Conservation (phyloP, 1,140 invertebrate genomes). For the Ceratina calcarata region DNA sequence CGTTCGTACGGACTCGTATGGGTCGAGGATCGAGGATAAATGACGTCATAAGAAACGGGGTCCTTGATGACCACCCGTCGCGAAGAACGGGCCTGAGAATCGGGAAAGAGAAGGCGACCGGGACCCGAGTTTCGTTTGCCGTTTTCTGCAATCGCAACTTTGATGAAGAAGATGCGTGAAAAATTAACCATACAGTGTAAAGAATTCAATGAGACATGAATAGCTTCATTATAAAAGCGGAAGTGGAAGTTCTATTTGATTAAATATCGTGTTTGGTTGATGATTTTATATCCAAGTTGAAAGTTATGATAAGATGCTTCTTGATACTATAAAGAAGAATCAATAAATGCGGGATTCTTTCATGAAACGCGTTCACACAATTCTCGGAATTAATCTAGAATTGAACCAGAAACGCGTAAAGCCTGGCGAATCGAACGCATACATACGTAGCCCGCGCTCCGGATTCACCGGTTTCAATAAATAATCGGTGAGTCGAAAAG, state of each 20-base stretch:
- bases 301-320: too few relatives aligned
- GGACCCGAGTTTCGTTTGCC: slow-evolving; percentile 16
- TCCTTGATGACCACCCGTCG: slow-evolving; percentile 74
- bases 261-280: too few relatives aligned
- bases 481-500: slow-evolving; percentile 70
- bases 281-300: too few relatives aligned
- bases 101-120: slow-evolving; percentile 28
- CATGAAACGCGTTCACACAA: too few relatives aligned
- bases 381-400: not conserved
- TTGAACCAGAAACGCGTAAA: not conserved
- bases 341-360: too few relatives aligned
- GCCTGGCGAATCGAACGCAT: not conserved
- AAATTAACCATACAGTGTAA: not conserved
- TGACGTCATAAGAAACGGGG: slow-evolving; percentile 76
- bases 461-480: slow-evolving; percentile 70
- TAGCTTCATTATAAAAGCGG: too few relatives aligned
- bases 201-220: not conserved
- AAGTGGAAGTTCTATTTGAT: too few relatives aligned
- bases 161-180: not conserved
- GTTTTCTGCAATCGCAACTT: slow-evolving; percentile 22
- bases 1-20: slow-evolving; percentile 12
- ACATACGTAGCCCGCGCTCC: slow-evolving; percentile 17
- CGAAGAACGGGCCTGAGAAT: slow-evolving; percentile 58
- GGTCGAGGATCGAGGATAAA: slow-evolving; percentile 67
- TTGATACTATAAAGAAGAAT: too few relatives aligned